Conservation (phyloP, 2,113 vertebrate genomes). For the Agapornis roseicollis region DNA sequence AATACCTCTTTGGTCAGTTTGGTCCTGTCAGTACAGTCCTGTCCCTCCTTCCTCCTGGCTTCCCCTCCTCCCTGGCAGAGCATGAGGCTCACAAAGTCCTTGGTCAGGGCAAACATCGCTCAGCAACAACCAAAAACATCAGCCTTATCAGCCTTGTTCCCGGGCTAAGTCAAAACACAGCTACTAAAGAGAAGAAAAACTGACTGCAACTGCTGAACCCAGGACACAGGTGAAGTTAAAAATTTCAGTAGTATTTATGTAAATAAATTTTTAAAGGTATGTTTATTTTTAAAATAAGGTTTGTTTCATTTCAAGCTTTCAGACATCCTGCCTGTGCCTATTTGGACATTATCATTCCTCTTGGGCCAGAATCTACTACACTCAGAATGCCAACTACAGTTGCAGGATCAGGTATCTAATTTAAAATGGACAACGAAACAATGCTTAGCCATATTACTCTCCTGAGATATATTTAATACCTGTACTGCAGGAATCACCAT, state of each 20-base stretch:
- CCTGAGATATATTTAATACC: not conserved
- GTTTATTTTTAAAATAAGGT: not conserved
- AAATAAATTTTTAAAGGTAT: not conserved
- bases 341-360: not conserved
- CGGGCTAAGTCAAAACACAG: no score
- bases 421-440: not conserved
- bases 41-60: no score
- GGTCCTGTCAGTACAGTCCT: no score
- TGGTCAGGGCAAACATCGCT: no score
- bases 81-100: no score
- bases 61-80: no score
- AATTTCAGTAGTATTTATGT: not conserved
- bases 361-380: not conserved
- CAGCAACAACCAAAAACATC: no score
- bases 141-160: no score
- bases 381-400: not conserved
- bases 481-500: not conserved
- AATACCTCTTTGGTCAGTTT: no score
- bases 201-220: no score
- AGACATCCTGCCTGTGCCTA: not conserved
- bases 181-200: no score
- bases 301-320: not conserved
- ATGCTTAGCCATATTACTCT: not conserved
- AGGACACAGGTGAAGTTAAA: not conserved
- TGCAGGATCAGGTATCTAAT: not conserved